Evolutionary conservation across 1,140 invertebrate species (phyloP).

Genomic region (Bombus breviceps): DNA sequence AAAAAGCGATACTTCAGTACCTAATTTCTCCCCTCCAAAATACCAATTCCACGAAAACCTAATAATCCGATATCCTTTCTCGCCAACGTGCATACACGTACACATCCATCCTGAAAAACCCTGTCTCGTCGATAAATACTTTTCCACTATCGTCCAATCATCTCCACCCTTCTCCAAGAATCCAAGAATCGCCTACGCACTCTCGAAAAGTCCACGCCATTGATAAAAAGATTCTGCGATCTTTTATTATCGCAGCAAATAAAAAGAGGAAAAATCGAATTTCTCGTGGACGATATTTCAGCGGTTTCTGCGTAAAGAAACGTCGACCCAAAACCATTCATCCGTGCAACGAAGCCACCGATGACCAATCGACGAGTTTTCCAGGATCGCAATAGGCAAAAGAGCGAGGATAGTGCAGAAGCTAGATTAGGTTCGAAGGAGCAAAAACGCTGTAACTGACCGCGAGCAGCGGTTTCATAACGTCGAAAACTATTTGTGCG

Average conservation of each 20-base stretch:
- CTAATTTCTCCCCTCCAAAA: background rate
- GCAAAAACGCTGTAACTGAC: slow-evolving; percentile 21
- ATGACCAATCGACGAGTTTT: background rate
- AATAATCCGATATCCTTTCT: background rate
- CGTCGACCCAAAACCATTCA: background rate
- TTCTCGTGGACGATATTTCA: background rate
- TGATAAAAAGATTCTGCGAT: background rate
- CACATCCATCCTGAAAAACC: background rate
- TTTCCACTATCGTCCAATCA: background rate
- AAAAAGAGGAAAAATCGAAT: background rate
- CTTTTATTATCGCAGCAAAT: background rate
- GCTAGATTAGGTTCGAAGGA: background rate
- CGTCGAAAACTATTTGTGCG: slow-evolving; percentile 36
- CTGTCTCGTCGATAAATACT: background rate
- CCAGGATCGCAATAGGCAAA: background rate
- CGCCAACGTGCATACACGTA: background rate
- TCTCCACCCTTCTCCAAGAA: background rate
- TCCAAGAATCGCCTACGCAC: background rate
- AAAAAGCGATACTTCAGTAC: background rate
- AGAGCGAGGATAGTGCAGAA: background rate
- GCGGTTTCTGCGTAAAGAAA: background rate
- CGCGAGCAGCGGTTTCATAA: slow-evolving; percentile 40
- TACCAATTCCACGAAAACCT: background rate
- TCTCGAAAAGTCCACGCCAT: background rate
- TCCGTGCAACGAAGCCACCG: background rate